Conservation (phyloP, 2,113 vertebrate species). For the Myodes glareolus region DNA sequence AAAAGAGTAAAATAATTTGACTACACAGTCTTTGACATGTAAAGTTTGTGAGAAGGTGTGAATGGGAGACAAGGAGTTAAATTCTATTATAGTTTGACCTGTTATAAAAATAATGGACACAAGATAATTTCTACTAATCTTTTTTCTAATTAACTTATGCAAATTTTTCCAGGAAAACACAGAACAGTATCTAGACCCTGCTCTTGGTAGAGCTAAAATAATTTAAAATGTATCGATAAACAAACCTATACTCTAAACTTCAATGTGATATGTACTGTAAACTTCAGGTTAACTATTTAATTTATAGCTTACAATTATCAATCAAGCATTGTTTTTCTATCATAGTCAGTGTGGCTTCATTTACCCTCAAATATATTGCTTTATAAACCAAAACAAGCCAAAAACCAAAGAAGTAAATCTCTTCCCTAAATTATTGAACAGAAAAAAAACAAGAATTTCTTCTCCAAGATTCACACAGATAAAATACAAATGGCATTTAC, state of each 20-base stretch:
- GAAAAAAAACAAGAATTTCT: not conserved
- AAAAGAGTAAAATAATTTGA: constrained; percentile 59
- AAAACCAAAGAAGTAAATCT: not conserved
- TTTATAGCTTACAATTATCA: not conserved
- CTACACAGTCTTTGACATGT: not conserved
- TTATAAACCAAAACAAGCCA: not conserved
- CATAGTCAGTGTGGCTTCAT: not conserved
- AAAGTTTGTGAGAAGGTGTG: not conserved
- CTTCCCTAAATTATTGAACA: not conserved
- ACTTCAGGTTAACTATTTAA: not conserved
- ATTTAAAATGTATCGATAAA: not conserved
- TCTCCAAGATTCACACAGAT: not conserved
- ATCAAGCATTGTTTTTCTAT: not conserved
- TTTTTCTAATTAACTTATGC: constrained; percentile 52
- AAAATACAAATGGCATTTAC: not conserved
- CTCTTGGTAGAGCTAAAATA: not conserved
- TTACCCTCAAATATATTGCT: not conserved
- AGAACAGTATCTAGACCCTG: rapidly evolving
- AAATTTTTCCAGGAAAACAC: constrained; percentile 11
- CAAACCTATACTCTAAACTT: not conserved
- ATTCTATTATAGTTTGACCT: constrained; percentile 45
- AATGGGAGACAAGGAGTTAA: not conserved
- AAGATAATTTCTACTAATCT: not conserved
- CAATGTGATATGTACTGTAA: not conserved
- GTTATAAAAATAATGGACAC: constrained; percentile 40